Evolutionary conservation across 2,888 invertebrate species (phyloP).

Genomic region (Gymnoscelis rufifasciata): DNA sequence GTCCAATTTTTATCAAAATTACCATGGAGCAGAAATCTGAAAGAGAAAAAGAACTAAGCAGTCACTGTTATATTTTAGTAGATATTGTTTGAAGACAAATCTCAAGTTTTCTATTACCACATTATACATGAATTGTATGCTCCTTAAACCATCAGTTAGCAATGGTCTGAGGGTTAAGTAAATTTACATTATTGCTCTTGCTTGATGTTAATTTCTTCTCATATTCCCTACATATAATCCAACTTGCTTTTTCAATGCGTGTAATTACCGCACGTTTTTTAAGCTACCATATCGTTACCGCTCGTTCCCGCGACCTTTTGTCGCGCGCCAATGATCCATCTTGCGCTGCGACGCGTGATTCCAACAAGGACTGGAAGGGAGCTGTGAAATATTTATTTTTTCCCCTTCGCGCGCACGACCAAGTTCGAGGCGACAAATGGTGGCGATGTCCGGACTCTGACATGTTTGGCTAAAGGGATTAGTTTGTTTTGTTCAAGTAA

Average conservation of each 20-base stretch:
- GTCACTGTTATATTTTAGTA: no score
- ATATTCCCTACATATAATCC: no score
- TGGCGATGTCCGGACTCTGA: constrained; percentile 41
- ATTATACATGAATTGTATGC: no score
- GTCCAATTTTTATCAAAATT: no score
- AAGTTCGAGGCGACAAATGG: constrained; percentile 62
- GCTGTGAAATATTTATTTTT: constrained; percentile 70
- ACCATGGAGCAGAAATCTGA: no score
- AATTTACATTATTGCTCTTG: no score
- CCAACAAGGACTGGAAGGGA: constrained; percentile 63
- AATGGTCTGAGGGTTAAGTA: no score
- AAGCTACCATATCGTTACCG: constrained; percentile 16
- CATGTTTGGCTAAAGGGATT: constrained; percentile 43
- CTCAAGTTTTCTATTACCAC: no score
- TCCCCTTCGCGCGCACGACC: constrained; percentile 51
- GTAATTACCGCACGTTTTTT: background rate
- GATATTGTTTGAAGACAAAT: no score
- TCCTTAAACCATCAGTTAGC: no score
- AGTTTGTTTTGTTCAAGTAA: constrained; percentile 23
- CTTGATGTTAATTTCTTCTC: no score
- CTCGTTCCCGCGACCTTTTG: constrained; percentile 41
- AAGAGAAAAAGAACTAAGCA: no score
- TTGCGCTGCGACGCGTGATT: constrained; percentile 72
- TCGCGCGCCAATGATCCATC: constrained; percentile 66
- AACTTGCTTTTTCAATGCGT: background rate